phyloP scores from a whole-genome alignment of 2,113 vertebrate species.

The Podiceps cristatus region DNA sequence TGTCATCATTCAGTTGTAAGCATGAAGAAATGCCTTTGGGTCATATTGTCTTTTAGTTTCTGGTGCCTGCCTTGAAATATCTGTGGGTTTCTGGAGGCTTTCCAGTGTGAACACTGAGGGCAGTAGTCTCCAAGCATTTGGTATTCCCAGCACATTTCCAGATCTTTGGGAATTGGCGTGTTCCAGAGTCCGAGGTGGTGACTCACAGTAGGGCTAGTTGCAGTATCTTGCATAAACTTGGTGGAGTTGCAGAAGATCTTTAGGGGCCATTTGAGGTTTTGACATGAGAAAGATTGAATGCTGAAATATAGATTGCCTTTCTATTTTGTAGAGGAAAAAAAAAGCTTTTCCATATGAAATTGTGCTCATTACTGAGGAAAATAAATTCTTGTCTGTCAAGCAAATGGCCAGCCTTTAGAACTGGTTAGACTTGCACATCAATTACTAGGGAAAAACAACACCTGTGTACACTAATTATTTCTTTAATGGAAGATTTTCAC shows the following conservation, averaged over 20 bases:
- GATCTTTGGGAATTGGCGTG: not conserved
- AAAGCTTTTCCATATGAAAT: not conserved
- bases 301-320: not conserved
- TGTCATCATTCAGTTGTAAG: not conserved
- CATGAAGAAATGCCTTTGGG: not conserved
- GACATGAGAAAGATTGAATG: not conserved
- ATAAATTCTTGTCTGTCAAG: constrained; percentile 49
- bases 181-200: not conserved
- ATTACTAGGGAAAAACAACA: constrained; percentile 27
- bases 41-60: not conserved
- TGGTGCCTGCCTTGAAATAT: not conserved
- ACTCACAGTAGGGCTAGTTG: not conserved
- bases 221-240: not conserved
- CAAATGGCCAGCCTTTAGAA: constrained; percentile 40
- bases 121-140: not conserved
- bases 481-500: constrained; percentile 5
- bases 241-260: not conserved
- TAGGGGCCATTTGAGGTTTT: not conserved
- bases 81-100: not conserved
- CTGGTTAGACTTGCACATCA: constrained; percentile 9
- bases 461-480: constrained; percentile 38
- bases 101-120: not conserved
- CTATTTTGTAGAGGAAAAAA: not conserved
- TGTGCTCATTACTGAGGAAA: constrained; percentile 44
- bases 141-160: not conserved